Base-by-base conservation (phyloP, 2,888 invertebrate genomes). In the Loripinus fragilis region DNA sequence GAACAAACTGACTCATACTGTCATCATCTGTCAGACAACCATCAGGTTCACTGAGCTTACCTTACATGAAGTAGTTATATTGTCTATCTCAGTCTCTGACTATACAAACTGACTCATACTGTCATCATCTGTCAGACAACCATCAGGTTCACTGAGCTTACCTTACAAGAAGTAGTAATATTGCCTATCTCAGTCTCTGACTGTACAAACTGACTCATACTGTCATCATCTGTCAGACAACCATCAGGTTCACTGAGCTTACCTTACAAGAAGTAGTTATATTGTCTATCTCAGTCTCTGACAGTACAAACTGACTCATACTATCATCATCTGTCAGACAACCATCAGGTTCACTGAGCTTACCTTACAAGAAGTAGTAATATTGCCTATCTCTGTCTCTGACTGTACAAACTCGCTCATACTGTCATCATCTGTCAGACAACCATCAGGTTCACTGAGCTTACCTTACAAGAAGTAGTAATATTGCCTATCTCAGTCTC, bases 221-320 rank as follows among this genome's bases (percentile, higher is more conserved):
- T 55, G n/a, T 76, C 78, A 65, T 78, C 78, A 12, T 71, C 55
- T 20, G 45, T 45, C 2, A 45, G 45, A 45, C 45, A 20, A 20
- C 45, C 41, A 12, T 66, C 73, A 42, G 30, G n/a, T 12, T 33
- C 50, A n/a, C n/a, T n/a, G n/a, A n/a, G n/a, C n/a, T n/a, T 69
- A 83, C 83, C 80, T 76, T 78, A 69, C 83, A 83, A 0, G 78
- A 69, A 67, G 55, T 76, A n/a, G 72, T 2, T 41, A 25, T n/a
- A 30, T 45, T 28, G 55, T 64, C 55, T 33, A 72, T 50, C 25
- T 78, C 80, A 17, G 72, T 79, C 69, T 81, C 79, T n/a, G 76
- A 23, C 30, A 78, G 75, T 25, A 78, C 76, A 71, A 76, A 76
- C 35, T 78, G 50, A 23, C 71, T 71, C 20, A 71, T 66, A 52